A percentile compares a stretch with the other conserved stretches of the same genome.
Evolutionary conservation across 2,888 invertebrate genomes (phyloP).

Genomic region (Macrosiphum euphorbiae): DNA sequence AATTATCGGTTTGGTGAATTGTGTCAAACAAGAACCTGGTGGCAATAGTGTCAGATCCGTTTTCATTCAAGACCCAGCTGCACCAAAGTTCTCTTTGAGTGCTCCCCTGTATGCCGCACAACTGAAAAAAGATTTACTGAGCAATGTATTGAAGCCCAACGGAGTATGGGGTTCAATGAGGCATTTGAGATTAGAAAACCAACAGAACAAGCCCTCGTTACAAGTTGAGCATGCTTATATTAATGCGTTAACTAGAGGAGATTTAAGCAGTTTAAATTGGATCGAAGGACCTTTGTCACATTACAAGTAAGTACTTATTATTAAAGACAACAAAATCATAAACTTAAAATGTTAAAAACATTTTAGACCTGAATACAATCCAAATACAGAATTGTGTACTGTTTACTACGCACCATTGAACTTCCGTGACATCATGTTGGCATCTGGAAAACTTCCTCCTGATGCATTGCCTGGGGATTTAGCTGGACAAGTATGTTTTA

Average conservation of each 20-base stretch:
- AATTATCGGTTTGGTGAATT: slow-evolving; percentile 75
- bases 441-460: slow-evolving; percentile 82
- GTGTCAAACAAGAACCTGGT: slow-evolving; percentile 85
- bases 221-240: slow-evolving; percentile 72
- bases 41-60: slow-evolving; percentile 77
- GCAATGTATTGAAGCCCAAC: slow-evolving; percentile 86
- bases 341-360: slow-evolving; percentile 22
- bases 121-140: slow-evolving; percentile 82
- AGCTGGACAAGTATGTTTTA: slow-evolving; percentile 75
- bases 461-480: slow-evolving; percentile 82
- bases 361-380: slow-evolving; percentile 70
- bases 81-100: slow-evolving; percentile 75
- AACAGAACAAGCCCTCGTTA: slow-evolving; percentile 70
- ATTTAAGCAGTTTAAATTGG: slow-evolving; percentile 85
- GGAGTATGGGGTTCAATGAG: slow-evolving; percentile 87
- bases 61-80: slow-evolving; percentile 78
- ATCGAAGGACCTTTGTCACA: slow-evolving; percentile 72
- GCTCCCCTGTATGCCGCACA: slow-evolving; percentile 76
- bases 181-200: slow-evolving; percentile 79
- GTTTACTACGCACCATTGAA: slow-evolving; percentile 96
- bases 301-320: slow-evolving; percentile 72
- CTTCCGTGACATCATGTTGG: slow-evolving; percentile 98
- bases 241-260: slow-evolving; percentile 70
- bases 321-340: too few species aligned
- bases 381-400: slow-evolving; percentile 79